phyloP scores from a whole-genome alignment of 1,140 invertebrate genomes.

The Zaprionus africanus region DNA sequence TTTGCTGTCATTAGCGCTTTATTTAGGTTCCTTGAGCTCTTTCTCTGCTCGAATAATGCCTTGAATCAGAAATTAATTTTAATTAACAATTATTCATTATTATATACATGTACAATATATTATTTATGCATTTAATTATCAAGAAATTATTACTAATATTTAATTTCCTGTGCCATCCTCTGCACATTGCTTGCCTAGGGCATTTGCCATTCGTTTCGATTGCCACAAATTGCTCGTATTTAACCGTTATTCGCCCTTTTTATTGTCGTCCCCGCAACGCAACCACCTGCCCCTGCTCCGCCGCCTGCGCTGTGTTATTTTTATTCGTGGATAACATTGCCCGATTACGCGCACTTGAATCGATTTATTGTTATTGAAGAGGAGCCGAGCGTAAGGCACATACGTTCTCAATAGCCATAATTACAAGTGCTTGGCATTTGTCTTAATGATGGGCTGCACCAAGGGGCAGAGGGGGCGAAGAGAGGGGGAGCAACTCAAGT shows the following conservation, averaged over 20 bases:
- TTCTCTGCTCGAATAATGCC: background rate
- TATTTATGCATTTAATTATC: background rate
- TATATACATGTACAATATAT: no score
- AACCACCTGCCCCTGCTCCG: background rate
- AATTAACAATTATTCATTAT: background rate
- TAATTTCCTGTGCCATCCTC: background rate
- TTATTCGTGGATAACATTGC: constrained; percentile 78
- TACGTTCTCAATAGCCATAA: constrained; percentile 66
- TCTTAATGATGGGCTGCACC: constrained; percentile 34
- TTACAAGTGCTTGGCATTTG: constrained; percentile 68
- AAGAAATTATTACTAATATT: background rate
- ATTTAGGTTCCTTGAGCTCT: background rate
- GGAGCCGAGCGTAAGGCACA: constrained; percentile 45
- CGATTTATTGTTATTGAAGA: constrained; percentile 80
- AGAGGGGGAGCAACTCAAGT: background rate
- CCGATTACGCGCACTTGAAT: constrained; percentile 78
- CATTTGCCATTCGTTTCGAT: background rate
- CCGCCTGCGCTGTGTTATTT: constrained; percentile 48
- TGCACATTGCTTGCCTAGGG: background rate
- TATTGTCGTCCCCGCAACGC: constrained; percentile 50
- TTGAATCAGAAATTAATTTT: background rate
- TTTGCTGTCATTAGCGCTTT: background rate
- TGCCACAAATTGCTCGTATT: background rate
- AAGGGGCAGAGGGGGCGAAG: background rate
- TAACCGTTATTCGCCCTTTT: constrained; percentile 37